Conservation (phyloP, 1,140 invertebrate genomes). For the Ceratosolen fusciceps region DNA sequence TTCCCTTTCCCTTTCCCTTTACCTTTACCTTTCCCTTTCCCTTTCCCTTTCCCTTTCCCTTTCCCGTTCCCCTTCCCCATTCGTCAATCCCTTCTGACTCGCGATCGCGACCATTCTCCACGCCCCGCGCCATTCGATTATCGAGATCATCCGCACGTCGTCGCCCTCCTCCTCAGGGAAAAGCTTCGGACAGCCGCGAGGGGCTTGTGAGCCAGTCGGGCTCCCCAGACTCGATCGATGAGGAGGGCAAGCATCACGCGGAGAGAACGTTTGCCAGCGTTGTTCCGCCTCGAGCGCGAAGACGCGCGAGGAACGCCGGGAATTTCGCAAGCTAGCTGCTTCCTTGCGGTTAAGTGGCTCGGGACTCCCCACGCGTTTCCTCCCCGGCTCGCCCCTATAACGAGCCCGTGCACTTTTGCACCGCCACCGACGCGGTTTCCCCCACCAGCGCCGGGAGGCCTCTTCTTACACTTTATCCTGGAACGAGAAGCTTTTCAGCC, state of each 20-base stretch:
- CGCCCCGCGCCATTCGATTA: slow-evolving; percentile 11
- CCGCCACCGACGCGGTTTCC: background rate
- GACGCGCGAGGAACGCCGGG: slow-evolving; percentile 27
- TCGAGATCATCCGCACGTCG: slow-evolving; percentile 40
- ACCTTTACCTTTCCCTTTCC: background rate
- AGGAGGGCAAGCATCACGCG: background rate
- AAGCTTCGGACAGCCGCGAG: background rate
- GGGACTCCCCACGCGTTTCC: background rate
- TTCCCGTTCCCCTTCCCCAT: no score
- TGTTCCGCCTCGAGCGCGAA: slow-evolving; percentile 5
- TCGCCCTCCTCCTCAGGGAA: background rate
- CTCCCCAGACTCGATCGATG: slow-evolving; percentile 15
- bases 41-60: background rate
- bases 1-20: background rate
- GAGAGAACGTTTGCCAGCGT: slow-evolving; percentile 11
- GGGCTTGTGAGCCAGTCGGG: background rate
- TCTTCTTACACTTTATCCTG: no score
- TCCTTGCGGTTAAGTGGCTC: slow-evolving; percentile 33
- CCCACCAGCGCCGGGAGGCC: background rate
- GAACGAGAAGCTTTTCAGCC: background rate
- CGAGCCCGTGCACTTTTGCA: slow-evolving; percentile 1
- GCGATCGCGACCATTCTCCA: background rate
- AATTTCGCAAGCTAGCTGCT: slow-evolving; percentile 31
- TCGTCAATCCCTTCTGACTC: background rate
- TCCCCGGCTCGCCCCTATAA: background rate